These are phyloP conservation scores for Calcarius lapponicus DNA, from an alignment of 2,797 vertebrate genomes.

Conservation along the genomic window DNA sequence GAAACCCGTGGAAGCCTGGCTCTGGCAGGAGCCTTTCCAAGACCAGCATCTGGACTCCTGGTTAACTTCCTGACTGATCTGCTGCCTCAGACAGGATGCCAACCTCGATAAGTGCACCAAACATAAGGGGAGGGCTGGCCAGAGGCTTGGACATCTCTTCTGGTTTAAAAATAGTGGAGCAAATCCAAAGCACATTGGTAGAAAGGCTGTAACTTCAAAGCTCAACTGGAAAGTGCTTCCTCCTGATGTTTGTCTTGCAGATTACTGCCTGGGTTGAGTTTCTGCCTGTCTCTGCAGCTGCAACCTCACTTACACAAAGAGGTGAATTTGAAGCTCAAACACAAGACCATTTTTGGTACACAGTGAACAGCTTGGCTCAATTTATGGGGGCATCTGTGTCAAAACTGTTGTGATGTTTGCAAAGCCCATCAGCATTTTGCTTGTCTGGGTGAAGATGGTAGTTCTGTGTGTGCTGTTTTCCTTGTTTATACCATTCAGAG, in stretches of 20 bases:
- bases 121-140: slow-evolving; percentile 8
- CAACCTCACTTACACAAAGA: slow-evolving; percentile 9
- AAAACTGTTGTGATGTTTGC: slow-evolving; percentile 1
- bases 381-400: background rate
- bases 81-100: slow-evolving; percentile 57
- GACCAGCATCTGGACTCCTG: slow-evolving; percentile 65
- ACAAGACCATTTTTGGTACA: background rate
- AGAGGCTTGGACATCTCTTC: slow-evolving; percentile 39
- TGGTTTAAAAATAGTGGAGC: slow-evolving; percentile 53
- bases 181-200: slow-evolving; percentile 60
- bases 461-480: background rate
- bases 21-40: slow-evolving; percentile 64
- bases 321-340: background rate
- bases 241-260: slow-evolving; percentile 18
- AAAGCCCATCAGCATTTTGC: background rate
- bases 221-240: slow-evolving; percentile 18
- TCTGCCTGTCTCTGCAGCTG: slow-evolving; percentile 9
- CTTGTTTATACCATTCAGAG: background rate
- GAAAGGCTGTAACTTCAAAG: slow-evolving; percentile 36
- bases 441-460: background rate
- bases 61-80: slow-evolving; percentile 69
- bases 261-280: slow-evolving; percentile 5
- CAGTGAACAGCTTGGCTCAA: background rate
- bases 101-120: slow-evolving; percentile 49
- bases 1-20: slow-evolving; percentile 45